phyloP scores from a whole-genome alignment of 2,888 invertebrate species.

The Rapana venosa region DNA sequence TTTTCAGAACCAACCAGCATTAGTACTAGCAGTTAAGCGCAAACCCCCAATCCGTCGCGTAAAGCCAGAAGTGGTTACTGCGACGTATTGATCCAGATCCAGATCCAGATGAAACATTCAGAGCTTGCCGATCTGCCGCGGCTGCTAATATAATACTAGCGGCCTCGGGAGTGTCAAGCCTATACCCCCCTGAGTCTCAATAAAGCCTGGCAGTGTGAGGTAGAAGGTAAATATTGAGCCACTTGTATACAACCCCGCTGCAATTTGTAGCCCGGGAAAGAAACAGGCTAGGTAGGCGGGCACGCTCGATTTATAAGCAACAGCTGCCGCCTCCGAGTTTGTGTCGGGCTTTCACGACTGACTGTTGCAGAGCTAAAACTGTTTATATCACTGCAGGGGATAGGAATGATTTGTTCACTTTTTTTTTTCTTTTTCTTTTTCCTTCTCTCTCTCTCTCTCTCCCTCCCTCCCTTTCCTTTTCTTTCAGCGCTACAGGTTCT shows the following conservation, averaged over 20 bases:
- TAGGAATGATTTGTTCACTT: neutral
- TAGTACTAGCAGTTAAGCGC: no score
- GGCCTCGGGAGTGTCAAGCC: neutral
- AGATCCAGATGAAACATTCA: slow-evolving; percentile 17
- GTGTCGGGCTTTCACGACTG: neutral
- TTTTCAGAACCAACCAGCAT: no score
- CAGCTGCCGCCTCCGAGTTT: slow-evolving; percentile 33
- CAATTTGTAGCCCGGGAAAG: slow-evolving; percentile 7
- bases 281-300: neutral
- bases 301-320: slow-evolving; percentile 28
- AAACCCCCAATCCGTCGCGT: no score
- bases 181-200: neutral
- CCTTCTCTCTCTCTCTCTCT: no score
- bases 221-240: slow-evolving; percentile 34
- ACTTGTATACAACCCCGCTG: slow-evolving; percentile 31
- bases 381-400: slow-evolving; percentile 10
- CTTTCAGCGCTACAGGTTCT: neutral
- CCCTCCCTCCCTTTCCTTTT: no score
- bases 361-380: neutral
- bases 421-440: neutral
- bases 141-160: no score
- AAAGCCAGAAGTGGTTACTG: no score
- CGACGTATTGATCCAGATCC: no score
- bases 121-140: no score
- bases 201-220: slow-evolving; percentile 20